A percentile compares a stretch with the other conserved stretches of the same genome.
phyloP scores from a whole-genome alignment of 2,797 vertebrate genomes.

The Taenioides sp. region DNA sequence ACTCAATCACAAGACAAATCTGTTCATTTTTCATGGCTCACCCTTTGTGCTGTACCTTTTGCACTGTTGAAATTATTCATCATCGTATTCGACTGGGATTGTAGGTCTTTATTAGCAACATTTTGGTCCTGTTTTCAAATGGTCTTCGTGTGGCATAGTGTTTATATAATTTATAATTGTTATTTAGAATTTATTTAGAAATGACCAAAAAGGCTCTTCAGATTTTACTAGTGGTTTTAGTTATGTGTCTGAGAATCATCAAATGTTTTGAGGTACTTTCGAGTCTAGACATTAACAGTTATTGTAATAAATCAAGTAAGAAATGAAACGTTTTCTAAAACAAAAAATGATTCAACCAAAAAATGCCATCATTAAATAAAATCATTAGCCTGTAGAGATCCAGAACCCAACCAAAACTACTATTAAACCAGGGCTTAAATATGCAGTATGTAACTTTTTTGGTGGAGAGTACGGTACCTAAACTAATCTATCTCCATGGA shows the following conservation, averaged over 20 bases:
- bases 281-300: too few species aligned
- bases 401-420: background rate
- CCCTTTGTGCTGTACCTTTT: background rate
- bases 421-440: too few species aligned
- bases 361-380: too few species aligned
- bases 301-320: too few species aligned
- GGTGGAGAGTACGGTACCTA: background rate
- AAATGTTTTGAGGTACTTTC: too few species aligned
- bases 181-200: background rate
- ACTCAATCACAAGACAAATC: constrained; percentile 8
- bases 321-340: too few species aligned
- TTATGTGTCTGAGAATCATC: too few species aligned
- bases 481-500: background rate
- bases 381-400: too few species aligned
- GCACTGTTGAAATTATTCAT: constrained; percentile 1
- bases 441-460: too few species aligned
- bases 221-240: too few species aligned
- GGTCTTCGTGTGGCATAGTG: background rate
- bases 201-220: too few species aligned
- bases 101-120: background rate
- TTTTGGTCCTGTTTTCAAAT: background rate
- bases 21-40: background rate
- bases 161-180: background rate
- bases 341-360: too few species aligned
- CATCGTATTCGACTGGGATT: background rate